These are phyloP conservation scores for Coreius guichenoti DNA, from an alignment of 2,797 vertebrate species.

Conservation along the genomic window DNA sequence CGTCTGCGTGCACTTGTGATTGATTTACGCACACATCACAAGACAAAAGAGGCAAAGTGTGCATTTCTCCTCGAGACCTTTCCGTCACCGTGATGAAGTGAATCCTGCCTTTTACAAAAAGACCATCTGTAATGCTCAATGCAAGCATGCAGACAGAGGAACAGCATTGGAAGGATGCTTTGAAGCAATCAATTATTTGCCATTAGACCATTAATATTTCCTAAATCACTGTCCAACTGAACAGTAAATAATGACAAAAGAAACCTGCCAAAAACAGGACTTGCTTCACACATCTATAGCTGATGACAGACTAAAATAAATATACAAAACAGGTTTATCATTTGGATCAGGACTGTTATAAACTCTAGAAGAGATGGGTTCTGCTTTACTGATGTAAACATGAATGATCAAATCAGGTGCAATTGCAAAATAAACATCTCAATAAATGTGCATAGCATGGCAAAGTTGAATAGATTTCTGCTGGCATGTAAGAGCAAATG, in stretches of 20 bases:
- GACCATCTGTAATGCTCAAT: not conserved
- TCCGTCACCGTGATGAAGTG: slow-evolving; percentile 22
- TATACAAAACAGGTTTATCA: not conserved
- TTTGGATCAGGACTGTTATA: not conserved
- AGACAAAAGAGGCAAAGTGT: slow-evolving; percentile 54
- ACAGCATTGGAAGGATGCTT: not conserved
- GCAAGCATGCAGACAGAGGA: not conserved
- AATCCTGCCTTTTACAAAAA: slow-evolving; percentile 16
- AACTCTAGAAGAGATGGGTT: not conserved
- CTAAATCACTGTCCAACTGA: not conserved
- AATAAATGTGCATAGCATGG: slow-evolving; percentile 60
- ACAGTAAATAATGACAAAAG: not conserved
- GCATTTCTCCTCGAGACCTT: slow-evolving; percentile 32
- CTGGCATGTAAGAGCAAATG: not conserved
- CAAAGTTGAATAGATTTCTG: slow-evolving; percentile 31
- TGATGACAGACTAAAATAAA: not conserved
- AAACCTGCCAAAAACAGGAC: not conserved
- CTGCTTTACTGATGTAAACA: not conserved
- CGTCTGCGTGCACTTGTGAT: slow-evolving; percentile 34
- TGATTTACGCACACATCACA: slow-evolving; percentile 34
- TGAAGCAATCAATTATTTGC: not conserved
- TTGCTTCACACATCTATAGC: not conserved
- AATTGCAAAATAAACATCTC: slow-evolving; percentile 47
- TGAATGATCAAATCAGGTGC: not conserved
- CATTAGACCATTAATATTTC: not conserved